These are phyloP conservation scores for Varanus komodoensis DNA, from an alignment of 2,113 vertebrate species.

Conservation along the genomic window DNA sequence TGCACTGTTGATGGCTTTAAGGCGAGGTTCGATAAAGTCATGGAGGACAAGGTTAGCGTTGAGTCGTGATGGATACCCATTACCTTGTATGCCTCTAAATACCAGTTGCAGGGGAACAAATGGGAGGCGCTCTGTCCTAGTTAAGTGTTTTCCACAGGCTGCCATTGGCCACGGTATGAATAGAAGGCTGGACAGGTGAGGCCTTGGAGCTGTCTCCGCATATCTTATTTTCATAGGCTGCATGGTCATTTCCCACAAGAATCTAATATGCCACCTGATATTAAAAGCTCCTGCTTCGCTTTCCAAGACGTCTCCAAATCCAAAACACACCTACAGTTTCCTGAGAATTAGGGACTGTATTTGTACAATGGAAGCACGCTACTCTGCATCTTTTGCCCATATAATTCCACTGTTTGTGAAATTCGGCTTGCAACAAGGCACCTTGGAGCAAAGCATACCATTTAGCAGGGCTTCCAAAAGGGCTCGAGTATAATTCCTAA, in stretches of 20 bases:
- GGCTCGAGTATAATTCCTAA: neutral
- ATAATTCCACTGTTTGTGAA: neutral
- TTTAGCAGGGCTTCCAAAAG: conserved; percentile 23
- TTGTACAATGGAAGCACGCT: neutral
- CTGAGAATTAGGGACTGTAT: neutral
- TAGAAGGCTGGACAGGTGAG: too few species aligned
- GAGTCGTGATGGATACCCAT: too few species aligned
- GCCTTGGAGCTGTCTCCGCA: too few species aligned
- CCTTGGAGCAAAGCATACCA: conserved; percentile 21
- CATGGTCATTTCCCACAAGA: neutral
- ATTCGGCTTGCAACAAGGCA: neutral
- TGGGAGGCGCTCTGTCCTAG: too few species aligned
- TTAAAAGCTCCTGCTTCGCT: neutral
- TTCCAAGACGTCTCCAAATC: neutral
- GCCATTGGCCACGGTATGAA: too few species aligned
- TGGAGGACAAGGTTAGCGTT: too few species aligned
- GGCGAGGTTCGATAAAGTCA: too few species aligned
- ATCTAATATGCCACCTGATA: neutral
- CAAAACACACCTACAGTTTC: neutral
- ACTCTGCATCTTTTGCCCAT: neutral
- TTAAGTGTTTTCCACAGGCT: too few species aligned
- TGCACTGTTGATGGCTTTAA: too few species aligned
- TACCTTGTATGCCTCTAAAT: too few species aligned
- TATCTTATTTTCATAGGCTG: neutral
- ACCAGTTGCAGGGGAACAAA: too few species aligned